Conservation (phyloP, 2,888 invertebrate genomes). For the Aphodius sticticus region DNA sequence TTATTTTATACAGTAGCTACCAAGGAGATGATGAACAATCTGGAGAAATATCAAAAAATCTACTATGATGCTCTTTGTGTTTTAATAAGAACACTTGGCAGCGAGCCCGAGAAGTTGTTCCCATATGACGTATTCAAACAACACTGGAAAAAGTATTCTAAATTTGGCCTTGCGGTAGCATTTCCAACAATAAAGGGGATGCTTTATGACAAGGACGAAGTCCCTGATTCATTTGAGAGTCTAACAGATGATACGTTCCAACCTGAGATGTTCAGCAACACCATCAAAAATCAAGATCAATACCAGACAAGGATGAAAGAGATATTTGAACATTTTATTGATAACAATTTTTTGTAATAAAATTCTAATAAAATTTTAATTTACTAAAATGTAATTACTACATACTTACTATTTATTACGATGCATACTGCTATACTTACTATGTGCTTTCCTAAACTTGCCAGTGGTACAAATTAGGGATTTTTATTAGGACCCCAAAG, state of each 20-base stretch:
- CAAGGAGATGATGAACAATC: slow-evolving; percentile 47
- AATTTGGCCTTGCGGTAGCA: slow-evolving; percentile 42
- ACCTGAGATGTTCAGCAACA: slow-evolving; percentile 14
- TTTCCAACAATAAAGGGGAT: slow-evolving; percentile 39
- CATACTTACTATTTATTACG: too few species aligned
- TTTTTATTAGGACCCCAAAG: too few species aligned
- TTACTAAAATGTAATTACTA: too few species aligned
- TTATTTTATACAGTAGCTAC: slow-evolving; percentile 50
- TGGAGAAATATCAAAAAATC: slow-evolving; percentile 48
- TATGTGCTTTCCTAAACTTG: too few species aligned
- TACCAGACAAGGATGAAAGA: slow-evolving; percentile 34
- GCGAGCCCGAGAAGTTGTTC: slow-evolving; percentile 47
- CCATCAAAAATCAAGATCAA: slow-evolving; percentile 30
- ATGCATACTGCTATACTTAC: too few species aligned
- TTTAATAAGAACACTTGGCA: slow-evolving; percentile 44
- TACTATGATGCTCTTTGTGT: slow-evolving; percentile 51
- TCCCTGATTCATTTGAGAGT: slow-evolving; percentile 25
- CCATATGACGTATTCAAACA: slow-evolving; percentile 47
- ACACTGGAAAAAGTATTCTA: slow-evolving; percentile 46
- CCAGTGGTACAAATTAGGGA: too few species aligned
- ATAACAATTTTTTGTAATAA: slow-evolving; percentile 36
- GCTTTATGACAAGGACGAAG: slow-evolving; percentile 38
- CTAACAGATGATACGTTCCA: slow-evolving; percentile 30
- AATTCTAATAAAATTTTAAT: too few species aligned
- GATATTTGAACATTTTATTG: slow-evolving; percentile 38